These are phyloP conservation scores for Ryuthela nishihirai DNA, from an alignment of 2,888 invertebrate species.

Conservation along the genomic window DNA sequence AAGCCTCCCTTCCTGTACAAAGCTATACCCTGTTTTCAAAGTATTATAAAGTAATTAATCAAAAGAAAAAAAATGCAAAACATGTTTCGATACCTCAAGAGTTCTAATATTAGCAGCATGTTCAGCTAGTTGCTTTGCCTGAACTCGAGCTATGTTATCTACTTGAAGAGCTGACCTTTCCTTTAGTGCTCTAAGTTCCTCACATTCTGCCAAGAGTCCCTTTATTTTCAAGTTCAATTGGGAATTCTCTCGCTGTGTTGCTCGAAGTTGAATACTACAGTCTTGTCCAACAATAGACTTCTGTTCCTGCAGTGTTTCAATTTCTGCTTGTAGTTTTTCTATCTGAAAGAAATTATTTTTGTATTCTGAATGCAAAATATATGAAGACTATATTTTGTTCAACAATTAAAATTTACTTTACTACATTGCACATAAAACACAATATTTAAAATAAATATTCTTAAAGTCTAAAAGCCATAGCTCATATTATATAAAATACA, in stretches of 20 bases:
- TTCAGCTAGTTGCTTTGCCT: slow-evolving; percentile 22
- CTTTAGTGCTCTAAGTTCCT: slow-evolving; percentile 25
- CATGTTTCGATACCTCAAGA: slow-evolving; percentile 15
- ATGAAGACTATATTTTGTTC: neutral
- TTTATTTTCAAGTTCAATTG: slow-evolving; percentile 15
- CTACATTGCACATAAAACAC: too few relatives aligned
- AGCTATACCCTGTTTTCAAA: too few relatives aligned
- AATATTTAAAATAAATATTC: too few relatives aligned
- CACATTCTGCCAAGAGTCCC: slow-evolving; percentile 25
- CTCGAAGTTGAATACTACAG: slow-evolving; percentile 14
- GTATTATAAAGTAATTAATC: too few relatives aligned
- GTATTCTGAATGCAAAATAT: neutral
- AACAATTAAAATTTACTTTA: neutral
- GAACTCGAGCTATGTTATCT: slow-evolving; percentile 8
- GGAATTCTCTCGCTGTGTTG: slow-evolving; percentile 15
- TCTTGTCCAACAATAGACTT: neutral
- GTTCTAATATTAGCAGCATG: slow-evolving; percentile 9
- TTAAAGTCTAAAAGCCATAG: too few relatives aligned
- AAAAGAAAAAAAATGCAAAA: too few relatives aligned
- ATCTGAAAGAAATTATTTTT: slow-evolving; percentile 5
- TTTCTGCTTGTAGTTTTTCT: slow-evolving; percentile 13
- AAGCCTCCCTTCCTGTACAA: too few relatives aligned
- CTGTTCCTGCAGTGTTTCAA: slow-evolving; percentile 15
- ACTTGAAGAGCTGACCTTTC: slow-evolving; percentile 18
- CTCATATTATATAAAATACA: too few relatives aligned